A percentile compares a stretch with the other conserved stretches of the same genome.
Conservation (phyloP, 2,113 vertebrate species). For the Tyrannus savana region DNA sequence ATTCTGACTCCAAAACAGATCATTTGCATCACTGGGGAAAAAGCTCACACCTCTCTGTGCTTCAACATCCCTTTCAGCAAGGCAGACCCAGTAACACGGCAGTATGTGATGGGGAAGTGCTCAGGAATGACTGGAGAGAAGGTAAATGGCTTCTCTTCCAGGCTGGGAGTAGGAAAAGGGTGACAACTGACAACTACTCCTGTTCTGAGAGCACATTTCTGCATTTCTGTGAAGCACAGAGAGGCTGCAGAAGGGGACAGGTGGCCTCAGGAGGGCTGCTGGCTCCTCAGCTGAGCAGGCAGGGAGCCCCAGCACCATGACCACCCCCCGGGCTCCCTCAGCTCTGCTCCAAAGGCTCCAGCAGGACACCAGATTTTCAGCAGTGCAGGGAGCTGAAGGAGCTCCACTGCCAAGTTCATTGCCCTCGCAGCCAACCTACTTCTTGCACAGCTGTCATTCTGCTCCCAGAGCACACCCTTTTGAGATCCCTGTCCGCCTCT, state of each 20-base stretch:
- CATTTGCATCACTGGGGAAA: neutral
- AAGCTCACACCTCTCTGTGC: neutral
- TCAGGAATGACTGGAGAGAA: neutral
- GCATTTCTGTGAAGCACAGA: neutral
- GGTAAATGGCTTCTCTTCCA: neutral
- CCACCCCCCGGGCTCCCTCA: neutral
- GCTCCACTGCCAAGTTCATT: neutral
- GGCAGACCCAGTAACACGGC: neutral
- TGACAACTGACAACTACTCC: neutral
- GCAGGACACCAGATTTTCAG: neutral
- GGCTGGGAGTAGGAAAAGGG: neutral
- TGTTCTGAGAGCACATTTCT: neutral
- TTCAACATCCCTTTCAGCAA: neutral
- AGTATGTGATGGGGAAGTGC: neutral
- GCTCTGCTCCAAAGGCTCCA: neutral
- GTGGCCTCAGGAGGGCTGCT: neutral
- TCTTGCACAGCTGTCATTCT: neutral
- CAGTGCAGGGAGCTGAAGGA: neutral
- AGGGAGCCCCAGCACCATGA: fast-evolving
- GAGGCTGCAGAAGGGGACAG: neutral
- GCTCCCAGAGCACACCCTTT: conserved; percentile 10
- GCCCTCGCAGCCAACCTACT: neutral
- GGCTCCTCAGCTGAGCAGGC: neutral
- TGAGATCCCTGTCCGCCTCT: conserved; percentile 9
- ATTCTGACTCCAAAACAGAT: neutral